Base-by-base conservation (phyloP, 1,140 invertebrate genomes). In the Eupeodes corollae region DNA sequence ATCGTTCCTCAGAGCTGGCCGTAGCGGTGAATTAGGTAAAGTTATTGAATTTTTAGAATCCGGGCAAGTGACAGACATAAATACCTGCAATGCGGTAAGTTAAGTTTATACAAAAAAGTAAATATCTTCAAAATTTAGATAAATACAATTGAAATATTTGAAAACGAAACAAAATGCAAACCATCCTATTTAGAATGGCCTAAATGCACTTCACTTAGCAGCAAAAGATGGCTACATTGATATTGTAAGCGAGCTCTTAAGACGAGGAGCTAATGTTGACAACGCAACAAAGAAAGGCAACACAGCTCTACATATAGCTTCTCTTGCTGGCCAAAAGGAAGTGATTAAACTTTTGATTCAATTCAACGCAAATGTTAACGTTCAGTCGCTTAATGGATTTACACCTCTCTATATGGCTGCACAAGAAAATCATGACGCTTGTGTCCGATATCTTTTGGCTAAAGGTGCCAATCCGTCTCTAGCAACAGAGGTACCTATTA, bases 211-310 rank as follows among this genome's bases (percentile, higher is more conserved):
- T 48, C 96, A 99, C 72, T 75, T 99, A 57, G 94, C 96, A 47
- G 91, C 94, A 21, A 98, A 99, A 73, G 95, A 98, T 77, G 96
- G 95, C 9, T 93, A 98, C 73, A 80, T 92, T 40, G 82, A 91
- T 57, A 90, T 99, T 41, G 95, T 97, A 14, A 79, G 79, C 58
- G 93, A 98, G 69, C 75, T 99, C 31, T 71, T 99, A 18, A 84
- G 82, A 55, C 78, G 92, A 55, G 90, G 91, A 40, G 94, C 93
- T 19, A 81, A 82, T 51, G 92, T 98, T 10, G 92, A 99, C 73
- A 88, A 94, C 38, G 90, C 92, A 18, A 99, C 96, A n/a, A 98
- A 95, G 79, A 99, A 99, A 79, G 95, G 89, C 56, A 97, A 98
- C 70, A 98, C 95, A 52, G 91, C 95, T n/a, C 75, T 99, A 39